phyloP scores from a whole-genome alignment of 30 jellyfish, hydroid and myxozoan species.

The Pseudorhiza aurosa region DNA sequence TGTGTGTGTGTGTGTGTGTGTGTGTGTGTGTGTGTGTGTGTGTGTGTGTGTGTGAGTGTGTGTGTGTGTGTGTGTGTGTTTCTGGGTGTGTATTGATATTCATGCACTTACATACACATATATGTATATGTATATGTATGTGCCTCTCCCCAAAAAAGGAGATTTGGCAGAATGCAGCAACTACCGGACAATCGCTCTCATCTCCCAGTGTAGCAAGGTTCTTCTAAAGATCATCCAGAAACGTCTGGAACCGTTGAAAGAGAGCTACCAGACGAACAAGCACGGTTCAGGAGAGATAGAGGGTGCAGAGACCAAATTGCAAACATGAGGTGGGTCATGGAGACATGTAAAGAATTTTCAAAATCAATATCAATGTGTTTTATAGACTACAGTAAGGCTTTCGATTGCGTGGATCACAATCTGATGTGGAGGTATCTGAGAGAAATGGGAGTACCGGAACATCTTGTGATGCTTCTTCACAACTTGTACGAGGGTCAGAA shows the following conservation, averaged over 20 bases:
- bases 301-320: conserved; percentile 29
- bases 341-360: not conserved
- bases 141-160: conserved; percentile 46
- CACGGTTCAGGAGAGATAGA: conserved; percentile 24
- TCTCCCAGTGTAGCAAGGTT: conserved; percentile 25
- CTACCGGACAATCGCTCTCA: conserved; percentile 25
- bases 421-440: conserved; percentile 8
- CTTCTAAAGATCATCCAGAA: conserved; percentile 27
- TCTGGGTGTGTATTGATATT: no score
- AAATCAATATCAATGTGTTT: conserved; percentile 10
- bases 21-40: no score
- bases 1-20: no score
- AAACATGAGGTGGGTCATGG: conserved; percentile 29
- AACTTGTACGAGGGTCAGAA: conserved; percentile 30
- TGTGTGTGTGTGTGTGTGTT: no score
- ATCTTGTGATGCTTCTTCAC: conserved; percentile 10
- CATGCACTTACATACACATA: no score
- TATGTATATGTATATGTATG: no score
- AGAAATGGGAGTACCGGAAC: conserved; percentile 33
- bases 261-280: conserved; percentile 41
- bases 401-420: conserved; percentile 29
- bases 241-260: not conserved
- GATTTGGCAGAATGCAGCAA: conserved; percentile 29
- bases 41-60: no score
- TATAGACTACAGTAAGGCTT: conserved; percentile 42